These are phyloP conservation scores for Dendrolimus pini DNA, from an alignment of 2,888 invertebrate species.

Conservation along the genomic window DNA sequence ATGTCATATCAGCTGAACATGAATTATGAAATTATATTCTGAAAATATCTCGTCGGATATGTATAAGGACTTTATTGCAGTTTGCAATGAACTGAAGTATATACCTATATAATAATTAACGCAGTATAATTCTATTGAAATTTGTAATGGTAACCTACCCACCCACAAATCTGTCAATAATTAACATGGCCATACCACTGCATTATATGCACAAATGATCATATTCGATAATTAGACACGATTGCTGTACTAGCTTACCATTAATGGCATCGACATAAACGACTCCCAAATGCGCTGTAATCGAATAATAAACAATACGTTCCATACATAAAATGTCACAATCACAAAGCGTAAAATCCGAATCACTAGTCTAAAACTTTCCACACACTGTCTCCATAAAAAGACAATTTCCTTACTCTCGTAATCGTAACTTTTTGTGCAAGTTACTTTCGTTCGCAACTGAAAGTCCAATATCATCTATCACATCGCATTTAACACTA, in stretches of 20 bases:
- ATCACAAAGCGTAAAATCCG: background rate
- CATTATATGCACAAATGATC: slow-evolving; percentile 27
- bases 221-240: slow-evolving; percentile 27
- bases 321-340: background rate
- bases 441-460: slow-evolving; percentile 23
- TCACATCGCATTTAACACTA: slow-evolving; percentile 43
- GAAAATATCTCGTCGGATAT: too few species aligned
- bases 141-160: slow-evolving; percentile 12
- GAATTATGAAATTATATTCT: too few species aligned
- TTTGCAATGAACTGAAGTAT: too few species aligned
- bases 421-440: slow-evolving; percentile 22
- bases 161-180: slow-evolving; percentile 28
- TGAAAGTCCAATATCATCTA: slow-evolving; percentile 43
- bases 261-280: slow-evolving; percentile 19
- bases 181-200: slow-evolving; percentile 26
- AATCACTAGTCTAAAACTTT: slow-evolving; percentile 19
- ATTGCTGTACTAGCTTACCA: slow-evolving; percentile 24
- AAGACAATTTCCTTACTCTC: slow-evolving; percentile 30
- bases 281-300: background rate
- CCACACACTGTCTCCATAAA: slow-evolving; percentile 23
- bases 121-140: slow-evolving; percentile 16
- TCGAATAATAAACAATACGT: background rate
- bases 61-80: too few species aligned
- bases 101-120: slow-evolving; percentile 22
- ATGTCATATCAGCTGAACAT: slow-evolving; percentile 16